These are phyloP conservation scores for Pelecanoides urinatrix DNA, from an alignment of 2,113 vertebrate genomes.

Conservation along the genomic window DNA sequence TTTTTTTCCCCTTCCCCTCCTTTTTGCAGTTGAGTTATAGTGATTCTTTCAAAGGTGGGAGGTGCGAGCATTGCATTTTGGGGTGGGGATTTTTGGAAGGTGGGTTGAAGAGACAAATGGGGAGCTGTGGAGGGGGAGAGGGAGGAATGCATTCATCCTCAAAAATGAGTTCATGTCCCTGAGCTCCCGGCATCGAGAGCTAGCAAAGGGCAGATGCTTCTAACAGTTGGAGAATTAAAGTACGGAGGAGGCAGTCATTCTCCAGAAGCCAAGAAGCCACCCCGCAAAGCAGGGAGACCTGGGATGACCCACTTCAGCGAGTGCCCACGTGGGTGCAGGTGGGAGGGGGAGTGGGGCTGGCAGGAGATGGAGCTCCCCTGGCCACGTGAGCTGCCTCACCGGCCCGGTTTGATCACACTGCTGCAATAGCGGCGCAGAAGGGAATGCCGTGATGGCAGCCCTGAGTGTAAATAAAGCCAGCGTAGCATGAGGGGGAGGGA, in stretches of 20 bases:
- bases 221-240: neutral
- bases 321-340: neutral
- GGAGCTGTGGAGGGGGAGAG: neutral
- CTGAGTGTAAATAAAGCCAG: neutral
- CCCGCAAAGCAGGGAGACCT: neutral
- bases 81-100: neutral
- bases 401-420: neutral
- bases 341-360: neutral
- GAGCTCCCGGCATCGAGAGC: fast-evolving
- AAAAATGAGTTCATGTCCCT: neutral
- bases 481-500: fast-evolving
- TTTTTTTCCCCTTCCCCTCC: neutral
- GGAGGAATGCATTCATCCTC: neutral
- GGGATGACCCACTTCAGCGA: neutral
- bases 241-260: neutral
- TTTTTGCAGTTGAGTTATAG: neutral
- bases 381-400: neutral
- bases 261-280: neutral
- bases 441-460: fast-evolving
- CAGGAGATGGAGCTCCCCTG: neutral
- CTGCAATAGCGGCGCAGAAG: neutral
- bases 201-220: constrained; percentile 13
- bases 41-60: neutral
- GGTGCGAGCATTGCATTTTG: neutral
- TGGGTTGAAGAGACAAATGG: neutral